Evolutionary conservation across 1,140 invertebrate species (phyloP), one percentile per base, ranked within the genome.

Genomic region (Drosophila navojoa): DNA sequence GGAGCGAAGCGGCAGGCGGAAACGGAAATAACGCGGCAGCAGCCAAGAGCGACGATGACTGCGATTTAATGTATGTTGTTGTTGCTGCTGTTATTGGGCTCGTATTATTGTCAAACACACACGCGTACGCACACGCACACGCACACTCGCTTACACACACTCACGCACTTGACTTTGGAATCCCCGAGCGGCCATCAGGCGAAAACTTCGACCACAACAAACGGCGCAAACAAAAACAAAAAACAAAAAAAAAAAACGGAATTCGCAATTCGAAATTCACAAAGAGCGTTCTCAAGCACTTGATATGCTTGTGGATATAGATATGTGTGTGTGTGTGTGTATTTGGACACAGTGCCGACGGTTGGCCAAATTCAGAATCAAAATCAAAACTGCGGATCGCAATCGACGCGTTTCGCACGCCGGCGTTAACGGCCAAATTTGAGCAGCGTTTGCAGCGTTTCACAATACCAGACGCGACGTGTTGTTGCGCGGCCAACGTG

Each of bases 401-500:
- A 67, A 58, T 44, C 32, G 53, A 67, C 29, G 32, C 64, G 64
- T 54, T 70, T 74, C 52, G 52, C 61, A 63, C 73, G 71, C 79
- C 80, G 79, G 71, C 57, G 55, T 59, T 59, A n/a, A 59, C 22
- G 42, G 42, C 42, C 42, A 27, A 29, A 29, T 29, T 29, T 4
- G 5, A 45, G 15, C 5, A 6, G 16, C 40, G 19, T 6, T 25
- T 13, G 9, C 32, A 13, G 19, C 25, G 11, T 5, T 32, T 32
- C 5, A 0, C 54, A 27, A 29, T n/a, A 27, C 35, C 10, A n/a
- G 25, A 58, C 19, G 57, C 70, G 63, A 84, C 72, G 66, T 79
- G 80, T 75, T 84, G 80, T 75, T 71, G 76, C 76, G 63, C 66
- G 68, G 76, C 80, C 80, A 76, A 77, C 77, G 72, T 72, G 80